Conservation (phyloP, 2,888 invertebrate genomes). For the Dendrolimus houi region DNA sequence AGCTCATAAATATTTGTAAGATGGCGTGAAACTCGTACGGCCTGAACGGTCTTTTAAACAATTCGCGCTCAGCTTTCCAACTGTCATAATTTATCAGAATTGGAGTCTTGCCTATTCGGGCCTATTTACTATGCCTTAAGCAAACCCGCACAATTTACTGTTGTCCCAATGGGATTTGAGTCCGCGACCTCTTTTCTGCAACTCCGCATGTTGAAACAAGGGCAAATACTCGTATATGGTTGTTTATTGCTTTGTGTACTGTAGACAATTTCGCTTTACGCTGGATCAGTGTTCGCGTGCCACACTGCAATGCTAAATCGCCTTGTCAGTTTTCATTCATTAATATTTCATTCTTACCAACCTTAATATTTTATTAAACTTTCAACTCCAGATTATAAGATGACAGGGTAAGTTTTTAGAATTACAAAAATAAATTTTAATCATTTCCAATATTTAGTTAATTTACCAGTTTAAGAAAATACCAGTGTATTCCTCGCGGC, state of each 20-base stretch:
- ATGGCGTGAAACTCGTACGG: not conserved
- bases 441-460: no score
- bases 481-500: no score
- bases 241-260: slow-evolving; percentile 10
- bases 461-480: no score
- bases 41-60: not conserved
- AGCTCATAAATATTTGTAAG: not conserved
- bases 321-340: not conserved
- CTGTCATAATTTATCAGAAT: slow-evolving; percentile 11
- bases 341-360: no score
- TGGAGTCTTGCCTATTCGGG: slow-evolving; percentile 8
- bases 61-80: not conserved
- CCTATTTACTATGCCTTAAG: slow-evolving; percentile 16
- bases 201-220: slow-evolving; percentile 13
- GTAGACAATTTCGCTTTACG: not conserved
- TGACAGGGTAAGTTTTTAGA: no score
- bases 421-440: no score
- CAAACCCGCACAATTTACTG: slow-evolving; percentile 18
- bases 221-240: slow-evolving; percentile 14
- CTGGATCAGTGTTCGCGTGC: not conserved
- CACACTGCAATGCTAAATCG: not conserved
- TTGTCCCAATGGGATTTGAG: slow-evolving; percentile 12
- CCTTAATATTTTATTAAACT: no score
- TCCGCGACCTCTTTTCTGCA: slow-evolving; percentile 15
- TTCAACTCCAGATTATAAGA: no score